Base-by-base conservation (phyloP, 2,113 vertebrate genomes). In the Dicaeum eximium region DNA sequence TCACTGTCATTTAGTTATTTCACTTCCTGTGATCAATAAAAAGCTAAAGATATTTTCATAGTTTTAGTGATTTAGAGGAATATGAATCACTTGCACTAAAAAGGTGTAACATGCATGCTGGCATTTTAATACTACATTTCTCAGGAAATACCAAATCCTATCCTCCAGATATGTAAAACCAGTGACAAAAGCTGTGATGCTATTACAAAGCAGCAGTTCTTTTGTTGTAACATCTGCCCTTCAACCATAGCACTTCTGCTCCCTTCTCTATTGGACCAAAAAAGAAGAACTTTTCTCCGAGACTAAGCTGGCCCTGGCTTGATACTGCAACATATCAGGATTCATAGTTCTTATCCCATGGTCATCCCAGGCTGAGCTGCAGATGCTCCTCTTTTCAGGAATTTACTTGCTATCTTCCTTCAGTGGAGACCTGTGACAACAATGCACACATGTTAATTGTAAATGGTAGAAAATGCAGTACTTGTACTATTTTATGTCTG, bases 171-270 rank as follows among this genome's bases (percentile, higher is more conserved):
- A n/a, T 71, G 44, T 51, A 53, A 92, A 93, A 71, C 14, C 5
- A 16, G 23, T 67, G 56, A 69, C 40, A 86, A 81, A 67, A 89
- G 18, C 20, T 17, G 1, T 3, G 8, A 48, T 56, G 21, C 18
- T 14, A 33, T 66, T 42, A 72, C 23, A 91, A 81, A 91, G 10
- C 20, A 75, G 22, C n/a, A 81, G 56, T 47, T 88, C 16, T 84
- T 80, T 64, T 80, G 13, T 40, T 66, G 21, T 35, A 67, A 51
- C 28, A 47, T 44, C 40, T 48, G 61, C 69, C 51, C n/a, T 89
- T 89, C 1, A 0, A 54, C 40, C 0, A 0, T 3, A 48, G 61
- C 0, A 0, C 31, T 56, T 79, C 78, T 82, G 9, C 44, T 82
- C 11, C 42, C 67, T 81, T 82, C 31, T 81, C 24, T 40, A 4